phyloP scores from a whole-genome alignment of 2,797 vertebrate species.

The Helarctos malayanus region DNA sequence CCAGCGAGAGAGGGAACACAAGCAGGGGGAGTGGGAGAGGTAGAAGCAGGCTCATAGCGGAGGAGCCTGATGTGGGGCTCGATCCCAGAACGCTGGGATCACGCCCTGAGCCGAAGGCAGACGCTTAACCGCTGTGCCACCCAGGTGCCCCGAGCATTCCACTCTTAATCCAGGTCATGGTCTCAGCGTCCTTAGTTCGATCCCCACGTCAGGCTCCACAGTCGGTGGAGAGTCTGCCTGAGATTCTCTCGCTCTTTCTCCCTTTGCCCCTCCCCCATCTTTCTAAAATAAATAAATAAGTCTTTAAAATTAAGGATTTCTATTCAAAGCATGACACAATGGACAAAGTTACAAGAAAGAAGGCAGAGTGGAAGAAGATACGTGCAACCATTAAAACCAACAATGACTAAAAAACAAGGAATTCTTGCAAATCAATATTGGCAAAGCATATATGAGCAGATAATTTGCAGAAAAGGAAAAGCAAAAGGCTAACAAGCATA shows the following conservation, averaged over 20 bases:
- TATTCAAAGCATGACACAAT: neutral
- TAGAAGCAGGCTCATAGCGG: too few relatives aligned
- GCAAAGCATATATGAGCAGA: neutral
- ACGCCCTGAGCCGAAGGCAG: too few relatives aligned
- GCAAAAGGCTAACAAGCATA: neutral
- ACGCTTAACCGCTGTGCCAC: too few relatives aligned
- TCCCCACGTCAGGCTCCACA: neutral
- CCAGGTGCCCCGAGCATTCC: too few relatives aligned
- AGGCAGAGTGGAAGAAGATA: neutral
- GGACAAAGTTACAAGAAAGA: neutral
- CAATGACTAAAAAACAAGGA: neutral
- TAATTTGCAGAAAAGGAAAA: slow-evolving; percentile 22
- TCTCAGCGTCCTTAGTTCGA: neutral
- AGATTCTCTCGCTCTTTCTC: neutral
- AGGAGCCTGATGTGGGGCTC: too few relatives aligned
- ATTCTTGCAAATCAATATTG: slow-evolving; percentile 18
- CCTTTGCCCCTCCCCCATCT: neutral
- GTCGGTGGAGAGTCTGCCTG: neutral
- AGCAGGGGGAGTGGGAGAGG: too few relatives aligned
- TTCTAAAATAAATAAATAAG: neutral
- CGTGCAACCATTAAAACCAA: neutral
- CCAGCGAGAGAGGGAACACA: too few relatives aligned
- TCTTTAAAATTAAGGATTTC: neutral
- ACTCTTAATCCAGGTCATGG: neutral
- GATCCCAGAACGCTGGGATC: too few relatives aligned